phyloP scores from a whole-genome alignment of 2,797 vertebrate species.

The Platyrinchus mystaceus region DNA sequence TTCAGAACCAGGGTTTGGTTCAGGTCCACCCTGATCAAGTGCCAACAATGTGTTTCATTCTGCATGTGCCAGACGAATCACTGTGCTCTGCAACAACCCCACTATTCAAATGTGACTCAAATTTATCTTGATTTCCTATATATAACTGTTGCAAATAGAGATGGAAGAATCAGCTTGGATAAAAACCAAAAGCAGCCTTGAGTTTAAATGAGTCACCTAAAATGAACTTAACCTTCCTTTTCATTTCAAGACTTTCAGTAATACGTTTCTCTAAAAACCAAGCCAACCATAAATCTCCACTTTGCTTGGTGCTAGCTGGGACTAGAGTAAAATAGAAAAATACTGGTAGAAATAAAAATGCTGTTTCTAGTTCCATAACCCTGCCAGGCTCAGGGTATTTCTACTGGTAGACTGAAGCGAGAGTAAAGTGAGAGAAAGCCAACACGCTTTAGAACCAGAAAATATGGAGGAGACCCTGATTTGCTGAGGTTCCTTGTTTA shows the following conservation, averaged over 20 bases:
- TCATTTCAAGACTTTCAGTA: neutral
- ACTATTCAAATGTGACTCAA: neutral
- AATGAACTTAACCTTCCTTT: neutral
- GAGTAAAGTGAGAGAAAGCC: neutral
- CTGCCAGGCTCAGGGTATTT: neutral
- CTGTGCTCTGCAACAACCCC: neutral
- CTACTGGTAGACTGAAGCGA: neutral
- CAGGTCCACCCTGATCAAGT: neutral
- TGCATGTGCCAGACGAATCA: fast-evolving
- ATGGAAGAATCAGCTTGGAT: neutral
- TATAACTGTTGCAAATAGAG: neutral
- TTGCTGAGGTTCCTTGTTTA: neutral
- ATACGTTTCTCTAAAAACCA: neutral
- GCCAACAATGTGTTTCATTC: neutral
- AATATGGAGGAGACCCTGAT: neutral
- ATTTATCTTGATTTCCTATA: neutral
- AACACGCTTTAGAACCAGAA: neutral
- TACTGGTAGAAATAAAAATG: neutral
- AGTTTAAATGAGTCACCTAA: neutral
- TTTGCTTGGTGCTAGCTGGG: neutral
- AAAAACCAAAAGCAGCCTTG: constrained; percentile 7
- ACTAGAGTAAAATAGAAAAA: constrained; percentile 11
- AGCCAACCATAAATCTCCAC: neutral
- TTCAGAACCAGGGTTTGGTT: neutral
- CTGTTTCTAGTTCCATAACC: neutral